phyloP scores from a whole-genome alignment of 2,113 vertebrate genomes.

The Rhineura floridana region DNA sequence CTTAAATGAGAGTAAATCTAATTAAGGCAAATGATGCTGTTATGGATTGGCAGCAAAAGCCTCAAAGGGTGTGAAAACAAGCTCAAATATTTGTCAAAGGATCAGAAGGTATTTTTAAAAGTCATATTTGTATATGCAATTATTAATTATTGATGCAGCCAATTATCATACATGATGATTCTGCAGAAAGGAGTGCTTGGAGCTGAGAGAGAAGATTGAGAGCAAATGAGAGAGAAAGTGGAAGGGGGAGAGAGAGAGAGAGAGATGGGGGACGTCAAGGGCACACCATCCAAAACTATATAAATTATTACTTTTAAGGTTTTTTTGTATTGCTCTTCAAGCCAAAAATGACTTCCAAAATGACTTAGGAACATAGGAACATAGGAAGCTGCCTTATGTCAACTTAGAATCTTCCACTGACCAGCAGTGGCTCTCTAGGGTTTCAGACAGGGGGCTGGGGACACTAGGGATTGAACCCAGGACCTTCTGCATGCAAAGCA shows the following conservation, averaged over 20 bases:
- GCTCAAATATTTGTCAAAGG: constrained; percentile 15
- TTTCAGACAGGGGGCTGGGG: no score
- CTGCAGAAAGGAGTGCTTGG: not conserved
- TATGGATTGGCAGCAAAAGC: not conserved
- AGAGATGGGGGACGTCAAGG: no score
- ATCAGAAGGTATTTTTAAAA: not conserved
- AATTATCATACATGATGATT: not conserved
- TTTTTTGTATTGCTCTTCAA: no score
- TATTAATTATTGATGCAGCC: constrained; percentile 12
- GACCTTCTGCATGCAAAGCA: no score
- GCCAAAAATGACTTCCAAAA: no score
- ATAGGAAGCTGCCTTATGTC: no score
- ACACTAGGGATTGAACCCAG: no score
- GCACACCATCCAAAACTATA: not conserved
- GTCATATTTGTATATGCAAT: not conserved
- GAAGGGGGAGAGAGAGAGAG: not conserved
- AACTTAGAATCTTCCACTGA: no score
- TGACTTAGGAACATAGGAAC: no score
- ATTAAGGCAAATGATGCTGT: constrained; percentile 26
- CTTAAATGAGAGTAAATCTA: constrained; percentile 15
- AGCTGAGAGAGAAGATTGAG: not conserved
- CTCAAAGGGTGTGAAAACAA: not conserved
- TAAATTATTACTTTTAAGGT: no score
- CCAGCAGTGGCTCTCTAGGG: no score
- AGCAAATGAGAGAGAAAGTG: not conserved